These are phyloP conservation scores for Macrotus californicus DNA, from an alignment of 2,113 vertebrate species.

Conservation along the genomic window DNA sequence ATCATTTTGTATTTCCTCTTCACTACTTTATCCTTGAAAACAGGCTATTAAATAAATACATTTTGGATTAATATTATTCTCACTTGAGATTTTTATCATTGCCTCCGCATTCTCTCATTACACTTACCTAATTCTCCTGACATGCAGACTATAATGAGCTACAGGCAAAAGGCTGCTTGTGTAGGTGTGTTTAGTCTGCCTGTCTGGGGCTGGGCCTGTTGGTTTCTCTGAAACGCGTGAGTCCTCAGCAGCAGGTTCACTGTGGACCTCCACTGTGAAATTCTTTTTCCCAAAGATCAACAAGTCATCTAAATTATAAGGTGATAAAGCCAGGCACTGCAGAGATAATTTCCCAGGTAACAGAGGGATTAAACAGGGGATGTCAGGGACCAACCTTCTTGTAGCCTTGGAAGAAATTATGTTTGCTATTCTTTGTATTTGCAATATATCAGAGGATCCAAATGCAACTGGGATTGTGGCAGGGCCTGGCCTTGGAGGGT, in stretches of 20 bases:
- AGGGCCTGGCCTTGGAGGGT: not conserved
- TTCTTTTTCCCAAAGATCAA: not conserved
- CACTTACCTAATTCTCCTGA: not conserved
- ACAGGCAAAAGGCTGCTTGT: not conserved
- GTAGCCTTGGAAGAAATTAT: not conserved
- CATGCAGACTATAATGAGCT: not conserved
- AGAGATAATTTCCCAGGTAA: not conserved
- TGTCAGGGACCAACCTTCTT: not conserved
- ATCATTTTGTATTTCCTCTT: not conserved
- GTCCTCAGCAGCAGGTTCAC: not conserved
- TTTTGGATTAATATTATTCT: conserved; percentile 17
- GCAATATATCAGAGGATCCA: not conserved
- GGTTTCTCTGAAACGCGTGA: not conserved
- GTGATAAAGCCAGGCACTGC: not conserved
- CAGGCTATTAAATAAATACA: conserved; percentile 10
- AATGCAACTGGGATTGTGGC: not conserved
- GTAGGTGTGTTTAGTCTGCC: no score
- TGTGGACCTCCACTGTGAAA: not conserved
- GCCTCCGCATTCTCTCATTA: not conserved
- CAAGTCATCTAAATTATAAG: not conserved
- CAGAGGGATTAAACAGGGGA: not conserved
- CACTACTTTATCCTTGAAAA: not conserved
- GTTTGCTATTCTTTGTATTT: not conserved
- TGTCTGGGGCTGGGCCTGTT: not conserved
- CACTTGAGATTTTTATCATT: not conserved